These are phyloP conservation scores for Ichneumon xanthorius DNA, from an alignment of 2,888 invertebrate species.

Conservation along the genomic window DNA sequence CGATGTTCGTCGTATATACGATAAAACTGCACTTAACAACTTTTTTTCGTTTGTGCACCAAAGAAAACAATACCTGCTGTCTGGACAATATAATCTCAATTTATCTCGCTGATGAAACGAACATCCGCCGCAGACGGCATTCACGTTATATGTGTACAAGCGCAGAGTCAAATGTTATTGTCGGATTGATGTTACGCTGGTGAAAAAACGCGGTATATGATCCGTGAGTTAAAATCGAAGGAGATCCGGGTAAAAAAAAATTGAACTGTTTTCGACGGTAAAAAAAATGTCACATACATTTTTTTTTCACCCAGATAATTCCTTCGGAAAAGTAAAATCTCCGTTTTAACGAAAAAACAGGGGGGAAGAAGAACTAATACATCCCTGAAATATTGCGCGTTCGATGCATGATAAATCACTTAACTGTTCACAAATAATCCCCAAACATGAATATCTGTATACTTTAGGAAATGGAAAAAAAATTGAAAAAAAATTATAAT, in stretches of 20 bases:
- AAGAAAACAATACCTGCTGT: constrained; percentile 70
- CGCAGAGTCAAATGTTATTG: constrained; percentile 38
- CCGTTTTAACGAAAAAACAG: constrained; percentile 29
- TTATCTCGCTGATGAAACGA: constrained; percentile 54
- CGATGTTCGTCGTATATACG: constrained; percentile 17
- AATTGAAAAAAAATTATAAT: constrained; percentile 54
- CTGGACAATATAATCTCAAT: constrained; percentile 66
- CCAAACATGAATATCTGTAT: constrained; percentile 71
- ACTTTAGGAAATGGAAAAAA: constrained; percentile 59
- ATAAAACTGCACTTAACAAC: constrained; percentile 45
- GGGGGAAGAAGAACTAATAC: not conserved
- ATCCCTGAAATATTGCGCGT: constrained; percentile 60
- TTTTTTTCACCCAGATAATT: not conserved
- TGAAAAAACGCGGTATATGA: constrained; percentile 11
- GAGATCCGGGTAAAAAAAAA: not conserved
- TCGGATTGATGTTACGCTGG: constrained; percentile 48
- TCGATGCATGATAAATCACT: constrained; percentile 64
- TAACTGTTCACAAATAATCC: constrained; percentile 65
- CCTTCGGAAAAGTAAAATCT: constrained; percentile 6
- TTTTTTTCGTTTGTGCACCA: constrained; percentile 67
- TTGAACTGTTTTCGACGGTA: not conserved
- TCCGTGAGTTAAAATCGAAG: not conserved
- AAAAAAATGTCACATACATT: not conserved
- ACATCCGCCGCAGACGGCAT: constrained; percentile 60
- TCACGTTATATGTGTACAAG: constrained; percentile 53